Evolutionary conservation across 1,140 invertebrate species (phyloP).

Genomic region (Anthonomus grandis): DNA sequence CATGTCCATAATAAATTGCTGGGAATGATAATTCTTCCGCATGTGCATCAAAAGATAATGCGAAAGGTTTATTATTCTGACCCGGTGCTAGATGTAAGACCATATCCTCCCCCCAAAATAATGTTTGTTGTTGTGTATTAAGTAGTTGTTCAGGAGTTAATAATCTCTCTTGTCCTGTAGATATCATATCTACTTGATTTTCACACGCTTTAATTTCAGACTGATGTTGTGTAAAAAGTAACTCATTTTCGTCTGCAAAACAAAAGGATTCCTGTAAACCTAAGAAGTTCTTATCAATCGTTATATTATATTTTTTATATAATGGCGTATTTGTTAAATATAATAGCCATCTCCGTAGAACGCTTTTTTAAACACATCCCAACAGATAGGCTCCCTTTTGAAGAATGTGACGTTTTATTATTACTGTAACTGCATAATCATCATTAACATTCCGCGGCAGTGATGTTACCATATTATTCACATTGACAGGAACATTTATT

Average conservation of each 20-base stretch:
- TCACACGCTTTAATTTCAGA: background rate
- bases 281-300: slow-evolving; percentile 2
- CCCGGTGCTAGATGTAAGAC: too few relatives aligned
- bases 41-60: too few relatives aligned
- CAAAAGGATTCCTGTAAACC: background rate
- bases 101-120: background rate
- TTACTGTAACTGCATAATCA: background rate
- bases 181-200: background rate
- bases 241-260: slow-evolving; percentile 5
- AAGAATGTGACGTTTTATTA: background rate
- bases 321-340: background rate
- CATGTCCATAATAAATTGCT: background rate
- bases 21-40: background rate
- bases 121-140: background rate
- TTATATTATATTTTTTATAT: background rate
- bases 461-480: background rate
- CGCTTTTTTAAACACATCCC: background rate
- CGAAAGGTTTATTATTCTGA: too few relatives aligned
- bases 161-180: background rate
- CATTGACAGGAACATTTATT: background rate
- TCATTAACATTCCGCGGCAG: background rate
- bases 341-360: background rate
- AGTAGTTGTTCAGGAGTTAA: slow-evolving; percentile 1
- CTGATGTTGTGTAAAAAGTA: background rate
- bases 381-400: background rate